Conservation (phyloP, 2,797 vertebrate species). For the Balearica regulorum region DNA sequence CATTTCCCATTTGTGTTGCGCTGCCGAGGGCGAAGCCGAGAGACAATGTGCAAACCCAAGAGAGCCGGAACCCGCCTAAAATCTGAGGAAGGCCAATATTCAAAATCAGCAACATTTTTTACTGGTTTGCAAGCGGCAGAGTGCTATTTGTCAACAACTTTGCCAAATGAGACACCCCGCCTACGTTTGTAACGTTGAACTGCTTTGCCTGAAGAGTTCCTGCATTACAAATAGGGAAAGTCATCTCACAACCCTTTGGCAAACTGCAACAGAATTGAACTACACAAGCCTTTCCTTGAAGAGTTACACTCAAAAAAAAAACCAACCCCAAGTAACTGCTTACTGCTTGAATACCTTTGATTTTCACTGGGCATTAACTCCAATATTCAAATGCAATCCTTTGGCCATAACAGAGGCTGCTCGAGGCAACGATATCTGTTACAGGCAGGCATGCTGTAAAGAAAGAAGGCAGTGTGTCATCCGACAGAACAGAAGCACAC, state of each 20-base stretch:
- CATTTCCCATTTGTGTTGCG: neutral
- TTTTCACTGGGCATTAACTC: neutral
- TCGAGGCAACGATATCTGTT: neutral
- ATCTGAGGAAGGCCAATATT: neutral
- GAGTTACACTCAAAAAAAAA: no score
- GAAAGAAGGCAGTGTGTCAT: fast-evolving
- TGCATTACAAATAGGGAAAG: neutral
- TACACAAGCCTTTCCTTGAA: neutral
- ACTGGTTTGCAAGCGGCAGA: neutral
- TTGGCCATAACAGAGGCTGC: neutral
- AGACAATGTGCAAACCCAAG: neutral
- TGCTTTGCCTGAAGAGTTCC: neutral
- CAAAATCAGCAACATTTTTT: neutral
- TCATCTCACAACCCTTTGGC: neutral
- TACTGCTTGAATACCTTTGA: neutral
- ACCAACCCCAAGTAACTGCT: no score
- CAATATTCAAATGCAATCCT: neutral
- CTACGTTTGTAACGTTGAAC: fast-evolving
- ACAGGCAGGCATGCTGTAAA: no score
- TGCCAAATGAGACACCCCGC: neutral
- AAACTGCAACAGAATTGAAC: neutral
- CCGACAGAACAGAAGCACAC: neutral
- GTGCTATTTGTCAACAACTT: neutral
- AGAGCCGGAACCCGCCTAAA: neutral
- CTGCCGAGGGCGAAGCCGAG: neutral